A percentile compares a stretch with the other conserved stretches of the same genome.
These are phyloP conservation scores for Deilephila elpenor DNA, from an alignment of 2,888 invertebrate species.

Conservation along the genomic window DNA sequence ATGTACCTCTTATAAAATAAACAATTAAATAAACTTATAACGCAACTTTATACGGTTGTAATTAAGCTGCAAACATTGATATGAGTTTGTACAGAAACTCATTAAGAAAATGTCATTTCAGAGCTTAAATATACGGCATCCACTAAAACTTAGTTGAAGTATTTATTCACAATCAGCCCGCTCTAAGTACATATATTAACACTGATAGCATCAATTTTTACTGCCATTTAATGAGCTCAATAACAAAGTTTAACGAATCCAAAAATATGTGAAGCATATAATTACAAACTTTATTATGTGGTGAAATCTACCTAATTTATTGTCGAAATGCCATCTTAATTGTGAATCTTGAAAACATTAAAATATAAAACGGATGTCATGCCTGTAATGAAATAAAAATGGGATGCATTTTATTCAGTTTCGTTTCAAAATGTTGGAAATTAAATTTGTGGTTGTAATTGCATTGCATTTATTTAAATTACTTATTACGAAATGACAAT, in stretches of 20 bases:
- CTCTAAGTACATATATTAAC: conserved; percentile 37
- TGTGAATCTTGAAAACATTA: conserved; percentile 44
- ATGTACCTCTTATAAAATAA: neutral
- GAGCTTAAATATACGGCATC: conserved; percentile 8
- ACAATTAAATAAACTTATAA: neutral
- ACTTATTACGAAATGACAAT: conserved; percentile 45
- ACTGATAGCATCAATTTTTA: conserved; percentile 56
- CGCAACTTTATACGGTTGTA: neutral
- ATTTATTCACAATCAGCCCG: conserved; percentile 32
- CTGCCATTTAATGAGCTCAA: conserved; percentile 61
- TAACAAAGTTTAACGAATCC: conserved; percentile 59
- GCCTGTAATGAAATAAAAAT: conserved; percentile 46
- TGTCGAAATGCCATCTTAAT: conserved; percentile 45
- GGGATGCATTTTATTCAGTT: conserved; percentile 48
- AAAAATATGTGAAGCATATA: conserved; percentile 51
- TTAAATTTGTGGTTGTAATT: conserved; percentile 64
- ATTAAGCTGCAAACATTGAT: conserved; percentile 9
- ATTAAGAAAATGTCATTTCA: conserved; percentile 8
- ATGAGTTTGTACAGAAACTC: conserved; percentile 1
- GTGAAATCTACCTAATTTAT: conserved; percentile 59
- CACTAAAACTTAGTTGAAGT: conserved; percentile 31
- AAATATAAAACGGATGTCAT: conserved; percentile 45
- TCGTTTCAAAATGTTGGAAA: conserved; percentile 49
- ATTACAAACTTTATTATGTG: conserved; percentile 60
- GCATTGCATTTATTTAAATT: conserved; percentile 63